phyloP scores from a whole-genome alignment of 2,113 vertebrate species.

The Mungos mungo region DNA sequence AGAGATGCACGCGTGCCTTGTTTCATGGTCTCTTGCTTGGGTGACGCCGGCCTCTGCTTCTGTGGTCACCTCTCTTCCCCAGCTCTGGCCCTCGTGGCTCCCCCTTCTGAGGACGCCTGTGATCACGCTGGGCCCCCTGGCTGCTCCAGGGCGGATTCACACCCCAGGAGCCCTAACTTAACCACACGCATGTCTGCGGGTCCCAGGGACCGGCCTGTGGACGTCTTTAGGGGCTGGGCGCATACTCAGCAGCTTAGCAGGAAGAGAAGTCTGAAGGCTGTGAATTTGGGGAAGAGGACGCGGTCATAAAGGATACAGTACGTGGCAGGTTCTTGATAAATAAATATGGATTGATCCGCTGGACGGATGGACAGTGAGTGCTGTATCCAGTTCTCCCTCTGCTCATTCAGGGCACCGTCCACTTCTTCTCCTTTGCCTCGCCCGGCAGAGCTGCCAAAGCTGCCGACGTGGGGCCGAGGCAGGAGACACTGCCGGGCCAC shows the following conservation, averaged over 20 bases:
- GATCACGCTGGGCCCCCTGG: accelerated
- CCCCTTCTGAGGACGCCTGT: too few relatives aligned
- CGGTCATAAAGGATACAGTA: background rate
- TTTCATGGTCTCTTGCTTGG: accelerated
- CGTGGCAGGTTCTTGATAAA: too few relatives aligned
- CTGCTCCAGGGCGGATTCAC: background rate
- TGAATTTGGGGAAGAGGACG: background rate
- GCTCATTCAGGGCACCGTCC: background rate
- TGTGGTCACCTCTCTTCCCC: background rate
- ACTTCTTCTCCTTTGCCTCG: background rate
- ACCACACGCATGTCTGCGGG: background rate
- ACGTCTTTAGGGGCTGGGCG: background rate
- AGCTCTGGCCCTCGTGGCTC: background rate
- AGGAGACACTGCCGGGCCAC: background rate
- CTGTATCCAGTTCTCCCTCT: background rate
- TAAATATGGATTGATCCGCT: accelerated
- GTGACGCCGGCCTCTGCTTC: background rate
- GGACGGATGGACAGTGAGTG: too few relatives aligned
- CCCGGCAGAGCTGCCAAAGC: background rate
- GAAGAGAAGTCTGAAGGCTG: background rate
- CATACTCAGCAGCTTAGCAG: background rate
- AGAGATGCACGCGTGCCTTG: background rate
- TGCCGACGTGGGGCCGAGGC: background rate
- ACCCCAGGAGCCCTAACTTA: background rate
- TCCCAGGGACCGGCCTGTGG: background rate